Base-by-base conservation (phyloP, 2,888 invertebrate genomes). In the Euplagia quadripunctaria region DNA sequence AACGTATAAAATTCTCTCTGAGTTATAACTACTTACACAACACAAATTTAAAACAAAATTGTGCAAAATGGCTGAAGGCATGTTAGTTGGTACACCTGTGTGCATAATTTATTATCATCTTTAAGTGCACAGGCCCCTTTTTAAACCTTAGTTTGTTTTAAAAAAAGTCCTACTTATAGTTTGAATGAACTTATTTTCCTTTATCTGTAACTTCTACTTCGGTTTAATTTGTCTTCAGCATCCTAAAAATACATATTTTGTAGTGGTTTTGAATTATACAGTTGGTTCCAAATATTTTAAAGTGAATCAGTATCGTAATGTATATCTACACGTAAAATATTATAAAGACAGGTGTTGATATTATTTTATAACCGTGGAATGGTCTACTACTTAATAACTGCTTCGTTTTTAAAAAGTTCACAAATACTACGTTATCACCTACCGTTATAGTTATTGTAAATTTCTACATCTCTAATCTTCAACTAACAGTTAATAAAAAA, bases 1-100 rank as follows among this genome's bases (percentile, higher is more conserved):
- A 31, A 31, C 31, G 31, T 31, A 31, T 1, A 31, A 31, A 31
- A 31, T 31, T 31, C 31, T 31, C 31, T 31, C 31, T 31, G 31
- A 31, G 31, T 31, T 31, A 31, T 31, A 31, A n/a, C n/a, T n/a
- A n/a, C n/a, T 9, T 20, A 20, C 20, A 58, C 58, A 58, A 31
- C 31, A 31, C 31, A 11, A 20, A 20, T 58, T 58, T n/a, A 20
- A 58, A 20, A 20, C 31, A 31, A 31, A 31, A 31, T 31, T 31
- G 31, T 31, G 31, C 9, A 58, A 58, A 20, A 58, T 58, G 58
- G 58, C 58, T 58, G 11, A 20, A 58, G 58, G 20, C 20, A 58
- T 58, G 55, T 55, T 9, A 58, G 58, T 58, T 58, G 20, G 55
- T 58, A 58, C 58, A 20, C 61, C 61, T 61, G 61, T 61, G 31